These are phyloP conservation scores for Microplitis manilae DNA, from an alignment of 2,888 invertebrate species.

Conservation along the genomic window DNA sequence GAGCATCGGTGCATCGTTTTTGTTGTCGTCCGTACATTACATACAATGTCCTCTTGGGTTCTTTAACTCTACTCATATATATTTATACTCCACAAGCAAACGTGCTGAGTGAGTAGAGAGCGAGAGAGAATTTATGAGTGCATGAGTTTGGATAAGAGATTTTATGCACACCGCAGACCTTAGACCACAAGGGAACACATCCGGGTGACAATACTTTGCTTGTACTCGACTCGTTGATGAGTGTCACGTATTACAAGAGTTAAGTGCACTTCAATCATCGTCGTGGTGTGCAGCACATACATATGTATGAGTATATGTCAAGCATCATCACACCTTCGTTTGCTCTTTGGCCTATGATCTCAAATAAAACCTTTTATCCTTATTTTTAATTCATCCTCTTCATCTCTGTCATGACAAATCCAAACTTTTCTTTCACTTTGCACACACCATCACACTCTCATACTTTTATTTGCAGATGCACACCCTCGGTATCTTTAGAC, in stretches of 20 bases:
- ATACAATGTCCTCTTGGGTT: not conserved
- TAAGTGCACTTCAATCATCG: slow-evolving; percentile 68
- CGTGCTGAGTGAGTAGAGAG: not conserved
- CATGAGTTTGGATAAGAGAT: slow-evolving; percentile 3
- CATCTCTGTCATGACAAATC: slow-evolving; percentile 12
- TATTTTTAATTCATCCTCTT: slow-evolving; percentile 36
- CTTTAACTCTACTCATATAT: not conserved
- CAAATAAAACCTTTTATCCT: slow-evolving; percentile 50
- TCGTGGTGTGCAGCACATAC: slow-evolving; percentile 47
- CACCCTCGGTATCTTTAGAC: not conserved
- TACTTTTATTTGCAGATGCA: not conserved
- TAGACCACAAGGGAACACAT: slow-evolving; percentile 48
- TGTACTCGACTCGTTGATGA: slow-evolving; percentile 46
- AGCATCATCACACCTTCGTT: slow-evolving; percentile 61
- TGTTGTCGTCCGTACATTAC: slow-evolving; percentile 4
- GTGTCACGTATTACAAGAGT: slow-evolving; percentile 59
- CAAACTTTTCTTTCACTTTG: not conserved
- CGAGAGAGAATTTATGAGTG: not conserved
- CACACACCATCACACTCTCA: slow-evolving; percentile 19
- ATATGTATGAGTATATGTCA: slow-evolving; percentile 55
- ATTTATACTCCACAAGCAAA: not conserved
- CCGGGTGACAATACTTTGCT: slow-evolving; percentile 41
- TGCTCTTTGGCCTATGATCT: slow-evolving; percentile 63
- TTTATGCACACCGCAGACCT: not conserved
- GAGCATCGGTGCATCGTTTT: not conserved